Base-by-base conservation (phyloP, 2,888 invertebrate genomes). In the Tenthredo livida region DNA sequence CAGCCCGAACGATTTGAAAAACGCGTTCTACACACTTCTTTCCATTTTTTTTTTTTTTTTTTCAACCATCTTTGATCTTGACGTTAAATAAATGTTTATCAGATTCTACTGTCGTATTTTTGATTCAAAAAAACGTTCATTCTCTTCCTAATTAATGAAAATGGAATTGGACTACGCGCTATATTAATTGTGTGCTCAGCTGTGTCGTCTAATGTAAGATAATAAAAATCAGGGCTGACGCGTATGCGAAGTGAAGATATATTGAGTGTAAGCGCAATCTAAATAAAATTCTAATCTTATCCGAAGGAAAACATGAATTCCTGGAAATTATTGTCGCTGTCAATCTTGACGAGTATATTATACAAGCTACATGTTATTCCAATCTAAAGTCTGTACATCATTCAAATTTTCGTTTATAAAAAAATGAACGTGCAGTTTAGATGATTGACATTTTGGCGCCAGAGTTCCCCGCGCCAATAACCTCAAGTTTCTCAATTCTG, bases 211-310 rank as follows among this genome's bases (percentile, higher is more conserved):
- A 37, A 37, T 37, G 2, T 54, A n/a, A 54, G n/a, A 54, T 54
- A 54, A 54, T 54, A n/a, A 54, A 54, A 54, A 54, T 54, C 54
- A 54, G 54, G 2, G n/a, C 50, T 7, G n/a, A 54, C 54, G 54
- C 21, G 10, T 25, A 61, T 21, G 25, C 61, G 61, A 61, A 25
- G 25, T 25, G 2, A 4, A 33, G 33, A 21, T 9, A 61, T 10
- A 25, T 25, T 61, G 25, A 61, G 4, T 61, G 25, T 67, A 33
- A 33, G 29, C 67, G 12, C 4, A 33, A 33, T 17, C 15, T 17
- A 67, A 33, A 67, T 67, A 15, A 67, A 33, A 67, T 67, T 29
- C 67, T 67, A 67, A 67, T 67, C 67, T 67, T 25, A 67, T 67
- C 29, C 15, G 33, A 33, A 33, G 33, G 67, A 67, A 67, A 33